Evolutionary conservation across 2,888 invertebrate genomes (phyloP).

Genomic region (Patella ulyssiponensis): DNA sequence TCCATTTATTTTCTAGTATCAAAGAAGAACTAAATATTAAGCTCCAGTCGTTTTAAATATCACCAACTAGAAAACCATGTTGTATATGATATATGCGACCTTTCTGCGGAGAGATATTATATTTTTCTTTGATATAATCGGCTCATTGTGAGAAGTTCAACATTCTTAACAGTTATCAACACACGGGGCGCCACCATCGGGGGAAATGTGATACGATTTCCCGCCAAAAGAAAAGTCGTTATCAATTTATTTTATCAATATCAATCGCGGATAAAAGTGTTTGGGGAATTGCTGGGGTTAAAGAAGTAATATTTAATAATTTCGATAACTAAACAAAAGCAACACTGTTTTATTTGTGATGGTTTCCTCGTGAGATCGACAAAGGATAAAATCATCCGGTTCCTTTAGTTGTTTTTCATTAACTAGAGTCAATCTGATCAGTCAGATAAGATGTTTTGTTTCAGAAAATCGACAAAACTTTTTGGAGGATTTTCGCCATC

Average conservation of each 20-base stretch:
- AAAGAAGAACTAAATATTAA: no score
- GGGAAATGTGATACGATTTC: constrained; percentile 3
- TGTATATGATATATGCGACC: background rate
- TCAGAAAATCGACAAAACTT: no score
- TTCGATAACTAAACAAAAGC: constrained; percentile 7
- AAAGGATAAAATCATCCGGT: background rate
- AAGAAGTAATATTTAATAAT: background rate
- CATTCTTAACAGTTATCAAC: constrained; percentile 11
- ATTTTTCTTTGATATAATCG: constrained; percentile 11
- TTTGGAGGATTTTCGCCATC: no score
- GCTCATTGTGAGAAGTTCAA: constrained; percentile 1
- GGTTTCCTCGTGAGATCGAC: background rate
- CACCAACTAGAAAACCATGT: background rate
- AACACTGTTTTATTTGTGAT: background rate
- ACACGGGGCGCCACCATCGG: background rate
- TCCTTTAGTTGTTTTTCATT: constrained; percentile 5
- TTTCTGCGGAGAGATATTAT: constrained; percentile 1
- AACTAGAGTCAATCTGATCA: background rate
- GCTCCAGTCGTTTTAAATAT: no score
- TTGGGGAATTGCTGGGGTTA: no score
- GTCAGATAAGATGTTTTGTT: no score
- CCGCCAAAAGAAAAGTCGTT: background rate
- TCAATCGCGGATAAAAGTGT: constrained; percentile 4
- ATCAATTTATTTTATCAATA: background rate
- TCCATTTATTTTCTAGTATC: no score